A percentile compares a stretch with the other conserved stretches of the same genome.
Conservation (phyloP, 2,113 vertebrate species). For the Brachyhypopomus gauderio region DNA sequence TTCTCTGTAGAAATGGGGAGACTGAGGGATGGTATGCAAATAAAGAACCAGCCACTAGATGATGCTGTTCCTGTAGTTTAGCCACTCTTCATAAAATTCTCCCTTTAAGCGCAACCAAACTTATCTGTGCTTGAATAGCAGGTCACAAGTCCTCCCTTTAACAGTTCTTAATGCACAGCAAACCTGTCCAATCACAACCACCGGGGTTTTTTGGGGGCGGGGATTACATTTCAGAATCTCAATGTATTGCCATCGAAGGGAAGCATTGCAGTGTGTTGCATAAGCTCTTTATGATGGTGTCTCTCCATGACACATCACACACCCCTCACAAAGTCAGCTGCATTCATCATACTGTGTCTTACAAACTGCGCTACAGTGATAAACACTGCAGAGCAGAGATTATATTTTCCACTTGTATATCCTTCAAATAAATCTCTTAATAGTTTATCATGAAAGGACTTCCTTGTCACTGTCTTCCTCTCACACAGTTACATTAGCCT, state of each 20-base stretch:
- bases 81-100: not conserved
- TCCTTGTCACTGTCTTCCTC: not conserved
- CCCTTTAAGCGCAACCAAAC: not conserved
- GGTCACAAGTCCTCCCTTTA: not conserved
- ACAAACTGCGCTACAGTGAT: not conserved
- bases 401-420: not conserved
- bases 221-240: constrained; percentile 9
- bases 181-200: constrained; percentile 33
- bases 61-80: not conserved
- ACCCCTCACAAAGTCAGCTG: not conserved
- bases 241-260: not conserved
- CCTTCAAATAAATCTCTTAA: not conserved
- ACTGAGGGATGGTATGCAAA: not conserved
- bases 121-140: not conserved
- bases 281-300: constrained; percentile 7
- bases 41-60: constrained; percentile 8
- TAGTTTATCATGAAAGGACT: not conserved
- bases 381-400: not conserved
- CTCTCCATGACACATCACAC: constrained; percentile 4
- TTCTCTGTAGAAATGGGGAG: not conserved
- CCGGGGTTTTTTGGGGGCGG: not conserved
- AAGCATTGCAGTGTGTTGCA: constrained; percentile 46
- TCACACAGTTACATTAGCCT: not conserved
- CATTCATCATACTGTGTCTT: not conserved
- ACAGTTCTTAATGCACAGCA: not conserved